Evolutionary conservation across 2,797 vertebrate genomes (phyloP), one percentile per base, ranked within the genome.

Genomic region (Chloroceryle inda): DNA sequence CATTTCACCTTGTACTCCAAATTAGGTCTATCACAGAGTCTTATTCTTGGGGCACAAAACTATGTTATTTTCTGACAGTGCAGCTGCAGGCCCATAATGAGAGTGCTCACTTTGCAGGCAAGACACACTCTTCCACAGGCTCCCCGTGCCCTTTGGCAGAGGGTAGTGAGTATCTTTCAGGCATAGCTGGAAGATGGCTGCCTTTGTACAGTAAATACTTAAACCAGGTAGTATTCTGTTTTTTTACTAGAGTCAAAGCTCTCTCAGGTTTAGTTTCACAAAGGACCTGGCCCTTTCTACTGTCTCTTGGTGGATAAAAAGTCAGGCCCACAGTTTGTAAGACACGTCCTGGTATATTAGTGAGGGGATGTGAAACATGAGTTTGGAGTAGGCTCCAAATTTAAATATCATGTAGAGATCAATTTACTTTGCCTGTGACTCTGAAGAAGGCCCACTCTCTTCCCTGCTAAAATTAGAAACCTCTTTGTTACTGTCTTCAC

Each of bases 371-470:
- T 88, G 92, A 97, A 96, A 96, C 85, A 50, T 29, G 95, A 96
- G 88, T 96, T 92, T 90, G 82, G 72, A 77, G 49, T 29, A 68
- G 71, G 56, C 31, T 59, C 66, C 53, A 85, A 92, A 97, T 80
- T 85, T 85, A 97, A 97, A 94, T 97, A 96, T 18, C 87, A 40
- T 2, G 0, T 86, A 89, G 79, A 89, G 78, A 91, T 96, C 96
- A 95, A 68, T 69, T 97, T 95, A 68, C 90, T 71, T 76, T 73
- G 56, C 13, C 31, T 75, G 62, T 77, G 76, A 59, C 26, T 4
- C 66, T 14, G 67, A 92, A 88, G 71, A 85, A 66, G 68, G 44
- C 21, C 40, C 53, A 35, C 24, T 50, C 52, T 53, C 42, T 83
- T 89, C 61, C 35, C 66, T 87, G 2, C 17, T 35, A 37, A 24